These are phyloP conservation scores for Glaucopsyche alexis DNA, from an alignment of 2,888 invertebrate species.

Conservation along the genomic window DNA sequence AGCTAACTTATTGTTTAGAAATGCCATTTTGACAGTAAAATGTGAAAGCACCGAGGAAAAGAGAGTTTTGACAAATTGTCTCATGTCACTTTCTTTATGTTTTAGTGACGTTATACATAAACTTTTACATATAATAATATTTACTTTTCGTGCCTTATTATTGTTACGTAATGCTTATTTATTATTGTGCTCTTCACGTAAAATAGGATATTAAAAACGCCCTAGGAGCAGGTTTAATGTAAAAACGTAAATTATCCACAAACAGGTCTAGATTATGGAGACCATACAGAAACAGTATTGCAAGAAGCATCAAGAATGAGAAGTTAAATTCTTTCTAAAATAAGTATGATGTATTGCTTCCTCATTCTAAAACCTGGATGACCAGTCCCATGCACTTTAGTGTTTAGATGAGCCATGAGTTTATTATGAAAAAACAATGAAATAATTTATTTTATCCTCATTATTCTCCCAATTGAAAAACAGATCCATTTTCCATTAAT, in stretches of 20 bases:
- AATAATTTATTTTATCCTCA: no score
- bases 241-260: not conserved
- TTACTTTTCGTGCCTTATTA: not conserved
- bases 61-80: slow-evolving; percentile 12
- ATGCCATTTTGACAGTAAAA: not conserved
- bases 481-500: no score
- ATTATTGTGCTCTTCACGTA: no score
- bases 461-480: no score
- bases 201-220: no score
- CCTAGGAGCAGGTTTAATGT: no score
- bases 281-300: slow-evolving; percentile 7
- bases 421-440: no score
- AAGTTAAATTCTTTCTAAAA: slow-evolving; percentile 6
- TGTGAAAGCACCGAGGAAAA: slow-evolving; percentile 7
- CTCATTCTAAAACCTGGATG: not conserved
- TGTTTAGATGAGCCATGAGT: no score
- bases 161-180: not conserved
- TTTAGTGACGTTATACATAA: not conserved
- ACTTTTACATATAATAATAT: not conserved
- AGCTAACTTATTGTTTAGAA: slow-evolving; percentile 11
- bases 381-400: no score
- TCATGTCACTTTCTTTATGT: slow-evolving; percentile 11
- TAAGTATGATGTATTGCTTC: not conserved
- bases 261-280: not conserved
- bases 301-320: not conserved